Base-by-base conservation (phyloP, 1,140 invertebrate species). In the Drosophila pachea region DNA sequence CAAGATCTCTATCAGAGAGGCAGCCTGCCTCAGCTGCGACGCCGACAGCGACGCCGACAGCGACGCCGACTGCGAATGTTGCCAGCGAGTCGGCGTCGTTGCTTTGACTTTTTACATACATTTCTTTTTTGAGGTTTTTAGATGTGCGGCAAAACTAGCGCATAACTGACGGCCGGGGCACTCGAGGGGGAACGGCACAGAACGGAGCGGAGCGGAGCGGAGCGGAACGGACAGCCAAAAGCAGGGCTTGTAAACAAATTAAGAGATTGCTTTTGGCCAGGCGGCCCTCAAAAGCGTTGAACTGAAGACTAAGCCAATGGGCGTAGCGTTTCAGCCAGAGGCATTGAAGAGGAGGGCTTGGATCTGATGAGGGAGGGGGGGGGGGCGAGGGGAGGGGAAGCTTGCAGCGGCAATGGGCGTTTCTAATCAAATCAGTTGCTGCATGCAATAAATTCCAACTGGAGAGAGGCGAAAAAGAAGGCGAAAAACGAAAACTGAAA, bases 391-490 rank as follows among this genome's bases (percentile, higher is more conserved):
- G 12, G 31, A n/a, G 48, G 6, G 36, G n/a, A n/a, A n/a, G n/a
- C n/a, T 16, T 9, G 32, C 0, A 9, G 3, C 2, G 40, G 78
- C 65, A 83, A 78, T 76, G 75, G 78, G 78, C 79, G 78, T 83
- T 82, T 82, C 78, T 83, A 82, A 82, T 83, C 78, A 82, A 82
- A 82, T 82, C 78, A 83, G 78, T 83, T 82, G 68, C 79, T 83
- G 71, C 74, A 83, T 82, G 75, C 78, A 74, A 82, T 83, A 83
- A 82, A 82, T 82, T 68, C 63, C 40, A 70, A 47, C 61, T 40
- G 38, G 6, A n/a, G 12, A 40, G 63, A 42, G 7, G 14, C 16
- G 53, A 43, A 33, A 31, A 52, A 8, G 36, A 33, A 59, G 63
- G 48, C 59, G 12, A 7, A 59, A 55, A 81, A 45, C 62, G 64